Evolutionary conservation across 2,888 invertebrate genomes (phyloP).

Genomic region (Bedellia somnulentella): DNA sequence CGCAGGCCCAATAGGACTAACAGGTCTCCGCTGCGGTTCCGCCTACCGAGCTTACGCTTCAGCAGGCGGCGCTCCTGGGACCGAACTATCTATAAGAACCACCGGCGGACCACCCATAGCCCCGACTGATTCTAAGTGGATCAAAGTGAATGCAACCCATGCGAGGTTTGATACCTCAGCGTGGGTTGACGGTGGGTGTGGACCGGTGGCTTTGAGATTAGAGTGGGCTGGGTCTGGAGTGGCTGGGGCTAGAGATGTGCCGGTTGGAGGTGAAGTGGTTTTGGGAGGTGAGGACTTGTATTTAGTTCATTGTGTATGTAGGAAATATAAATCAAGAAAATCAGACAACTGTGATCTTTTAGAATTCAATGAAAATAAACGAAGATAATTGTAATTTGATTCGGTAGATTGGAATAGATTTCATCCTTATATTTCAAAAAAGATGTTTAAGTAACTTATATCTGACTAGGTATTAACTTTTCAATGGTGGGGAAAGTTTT

Average conservation of each 20-base stretch:
- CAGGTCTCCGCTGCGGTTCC: slow-evolving; percentile 80
- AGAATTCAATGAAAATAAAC: too few species aligned
- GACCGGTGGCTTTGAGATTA: slow-evolving; percentile 77
- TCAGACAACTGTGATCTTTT: too few species aligned
- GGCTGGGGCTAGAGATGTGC: slow-evolving; percentile 44
- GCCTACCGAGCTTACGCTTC: slow-evolving; percentile 79
- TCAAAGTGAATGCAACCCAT: slow-evolving; percentile 78
- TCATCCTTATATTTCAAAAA: neutral
- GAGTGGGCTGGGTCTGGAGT: slow-evolving; percentile 64
- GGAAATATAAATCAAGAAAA: too few species aligned
- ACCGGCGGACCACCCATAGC: slow-evolving; percentile 69
- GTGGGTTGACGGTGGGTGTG: slow-evolving; percentile 86
- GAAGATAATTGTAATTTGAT: too few species aligned
- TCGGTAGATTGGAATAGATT: too few species aligned
- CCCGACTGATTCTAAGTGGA: slow-evolving; percentile 74
- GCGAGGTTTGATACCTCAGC: slow-evolving; percentile 76
- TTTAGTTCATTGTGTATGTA: neutral
- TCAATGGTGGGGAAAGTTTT: too few species aligned
- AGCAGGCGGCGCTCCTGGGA: slow-evolving; percentile 77
- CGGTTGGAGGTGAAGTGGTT: slow-evolving; percentile 46
- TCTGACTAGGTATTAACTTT: too few species aligned
- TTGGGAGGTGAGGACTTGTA: slow-evolving; percentile 34
- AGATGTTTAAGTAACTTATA: slow-evolving; percentile 1
- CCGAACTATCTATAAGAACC: slow-evolving; percentile 75
- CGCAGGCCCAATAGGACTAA: slow-evolving; percentile 59